Conservation (phyloP, 2,797 vertebrate species). For the Sciurus carolinensis region DNA sequence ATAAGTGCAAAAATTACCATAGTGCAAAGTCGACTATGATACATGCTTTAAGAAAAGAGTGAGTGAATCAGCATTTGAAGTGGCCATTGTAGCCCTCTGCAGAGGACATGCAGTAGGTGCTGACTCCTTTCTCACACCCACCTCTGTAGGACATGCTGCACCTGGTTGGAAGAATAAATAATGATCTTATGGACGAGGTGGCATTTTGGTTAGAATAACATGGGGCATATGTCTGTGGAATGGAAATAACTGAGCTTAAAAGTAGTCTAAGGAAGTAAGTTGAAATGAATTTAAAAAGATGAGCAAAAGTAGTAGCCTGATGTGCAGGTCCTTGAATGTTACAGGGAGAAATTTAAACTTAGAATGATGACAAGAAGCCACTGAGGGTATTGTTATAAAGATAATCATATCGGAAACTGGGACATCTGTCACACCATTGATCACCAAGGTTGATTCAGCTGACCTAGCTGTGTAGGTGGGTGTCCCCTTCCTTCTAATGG, state of each 20-base stretch:
- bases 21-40: not conserved
- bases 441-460: not conserved
- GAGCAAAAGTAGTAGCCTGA: not conserved
- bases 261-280: not conserved
- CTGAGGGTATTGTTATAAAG: not conserved
- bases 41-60: not conserved
- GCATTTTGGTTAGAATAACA: not conserved
- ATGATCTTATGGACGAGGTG: not conserved
- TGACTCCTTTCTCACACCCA: not conserved
- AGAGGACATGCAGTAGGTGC: not conserved
- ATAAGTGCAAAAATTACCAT: not conserved
- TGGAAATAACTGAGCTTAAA: not conserved
- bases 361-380: not conserved
- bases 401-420: too few relatives aligned
- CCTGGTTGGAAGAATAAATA: not conserved
- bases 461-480: not conserved
- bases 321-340: not conserved
- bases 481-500: too few relatives aligned
- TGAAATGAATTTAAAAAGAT: not conserved
- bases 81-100: not conserved
- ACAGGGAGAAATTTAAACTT: slow-evolving; percentile 9
- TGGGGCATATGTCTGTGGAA: not conserved
- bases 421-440: not conserved
- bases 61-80: not conserved
- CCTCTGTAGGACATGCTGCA: not conserved